Conservation (phyloP, 2,888 invertebrate species). For the Eutolmus rufibarbis region DNA sequence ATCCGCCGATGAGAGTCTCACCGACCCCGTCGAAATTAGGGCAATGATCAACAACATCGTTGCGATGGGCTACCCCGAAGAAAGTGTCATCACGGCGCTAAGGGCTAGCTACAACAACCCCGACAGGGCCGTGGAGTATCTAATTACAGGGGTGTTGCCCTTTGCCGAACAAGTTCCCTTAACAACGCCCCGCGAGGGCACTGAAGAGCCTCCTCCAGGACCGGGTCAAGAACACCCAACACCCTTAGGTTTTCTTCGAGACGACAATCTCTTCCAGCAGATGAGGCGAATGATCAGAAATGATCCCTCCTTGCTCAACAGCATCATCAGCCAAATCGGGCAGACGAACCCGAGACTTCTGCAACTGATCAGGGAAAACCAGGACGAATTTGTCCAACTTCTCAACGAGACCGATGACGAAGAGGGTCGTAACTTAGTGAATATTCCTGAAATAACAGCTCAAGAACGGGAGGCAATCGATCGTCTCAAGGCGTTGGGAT, state of each 20-base stretch:
- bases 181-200: too few relatives aligned
- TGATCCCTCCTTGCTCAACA: slow-evolving; percentile 89
- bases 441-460: neutral
- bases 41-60: slow-evolving; percentile 82
- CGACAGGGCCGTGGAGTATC: slow-evolving; percentile 95
- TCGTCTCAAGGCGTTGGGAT: slow-evolving; percentile 86
- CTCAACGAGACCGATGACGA: slow-evolving; percentile 76
- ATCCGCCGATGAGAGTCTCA: slow-evolving; percentile 8
- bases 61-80: slow-evolving; percentile 91
- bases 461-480: slow-evolving; percentile 9
- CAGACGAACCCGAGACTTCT: slow-evolving; percentile 91
- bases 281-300: slow-evolving; percentile 90
- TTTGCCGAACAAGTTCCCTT: neutral
- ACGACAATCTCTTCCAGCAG: slow-evolving; percentile 92
- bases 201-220: too few relatives aligned
- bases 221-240: neutral
- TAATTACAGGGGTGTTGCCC: slow-evolving; percentile 88
- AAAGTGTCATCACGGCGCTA: slow-evolving; percentile 83
- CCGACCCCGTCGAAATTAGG: slow-evolving; percentile 68
- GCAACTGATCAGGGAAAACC: slow-evolving; percentile 86
- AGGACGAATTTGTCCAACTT: slow-evolving; percentile 93
- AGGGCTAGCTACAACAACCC: slow-evolving; percentile 95
- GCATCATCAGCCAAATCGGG: slow-evolving; percentile 88
- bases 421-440: neutral
- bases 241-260: slow-evolving; percentile 86